These are phyloP conservation scores for Prolemur simus DNA, from an alignment of 2,113 vertebrate species.

Conservation along the genomic window DNA sequence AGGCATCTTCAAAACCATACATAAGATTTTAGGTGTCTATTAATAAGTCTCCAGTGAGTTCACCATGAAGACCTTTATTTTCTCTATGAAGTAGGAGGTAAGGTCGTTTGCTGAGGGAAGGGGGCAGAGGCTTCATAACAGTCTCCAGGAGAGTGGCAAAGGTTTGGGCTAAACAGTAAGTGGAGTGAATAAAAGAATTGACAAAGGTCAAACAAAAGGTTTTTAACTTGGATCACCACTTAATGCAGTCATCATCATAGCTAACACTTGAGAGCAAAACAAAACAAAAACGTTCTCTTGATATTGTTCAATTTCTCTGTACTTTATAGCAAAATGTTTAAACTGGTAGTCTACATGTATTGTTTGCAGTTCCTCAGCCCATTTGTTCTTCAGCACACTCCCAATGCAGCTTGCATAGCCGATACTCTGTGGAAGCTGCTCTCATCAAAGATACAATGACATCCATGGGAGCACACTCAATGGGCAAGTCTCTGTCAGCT, in stretches of 20 bases:
- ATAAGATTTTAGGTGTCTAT: not conserved
- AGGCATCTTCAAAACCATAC: not conserved
- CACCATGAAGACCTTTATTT: not conserved
- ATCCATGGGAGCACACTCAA: not conserved
- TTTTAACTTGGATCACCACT: not conserved
- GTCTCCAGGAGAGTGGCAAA: not conserved
- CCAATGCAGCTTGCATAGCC: not conserved
- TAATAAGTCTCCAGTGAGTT: not conserved
- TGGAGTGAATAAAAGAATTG: not conserved
- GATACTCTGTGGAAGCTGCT: not conserved
- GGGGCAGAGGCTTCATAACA: not conserved
- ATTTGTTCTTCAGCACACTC: not conserved
- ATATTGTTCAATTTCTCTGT: not conserved
- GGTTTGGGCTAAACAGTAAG: not conserved
- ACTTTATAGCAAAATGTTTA: not conserved
- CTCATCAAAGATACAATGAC: not conserved
- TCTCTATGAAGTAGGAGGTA: not conserved
- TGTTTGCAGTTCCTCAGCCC: not conserved
- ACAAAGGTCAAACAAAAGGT: not conserved
- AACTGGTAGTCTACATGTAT: not conserved
- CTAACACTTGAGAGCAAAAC: not conserved
- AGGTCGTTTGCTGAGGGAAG: not conserved
- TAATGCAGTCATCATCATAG: not conserved
- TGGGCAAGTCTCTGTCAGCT: not conserved
- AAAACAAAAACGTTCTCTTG: not conserved